Conservation (phyloP, 1,140 invertebrate genomes). For the Drosophila miranda region DNA sequence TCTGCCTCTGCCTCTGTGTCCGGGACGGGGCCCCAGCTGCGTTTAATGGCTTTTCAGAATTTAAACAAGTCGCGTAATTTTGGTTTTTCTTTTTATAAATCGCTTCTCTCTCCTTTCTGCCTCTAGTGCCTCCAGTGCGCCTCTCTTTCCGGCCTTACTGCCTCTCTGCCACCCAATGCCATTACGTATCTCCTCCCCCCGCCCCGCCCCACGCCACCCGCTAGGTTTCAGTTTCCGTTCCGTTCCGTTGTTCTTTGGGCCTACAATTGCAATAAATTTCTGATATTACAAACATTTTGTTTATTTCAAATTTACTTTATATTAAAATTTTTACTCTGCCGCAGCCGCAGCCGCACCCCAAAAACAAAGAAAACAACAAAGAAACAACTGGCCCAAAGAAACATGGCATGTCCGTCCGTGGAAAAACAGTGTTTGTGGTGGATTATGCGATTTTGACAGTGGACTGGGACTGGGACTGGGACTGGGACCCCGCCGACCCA, state of each 20-base stretch:
- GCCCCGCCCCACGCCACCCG: background rate
- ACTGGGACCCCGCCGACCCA: background rate
- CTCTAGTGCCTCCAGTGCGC: background rate
- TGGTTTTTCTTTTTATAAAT: constrained; percentile 63
- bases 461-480: constrained; percentile 31
- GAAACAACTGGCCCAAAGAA: background rate
- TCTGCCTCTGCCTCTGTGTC: constrained; percentile 2
- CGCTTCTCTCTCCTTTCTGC: constrained; percentile 40
- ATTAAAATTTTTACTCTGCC: constrained; percentile 60
- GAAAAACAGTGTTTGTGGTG: constrained; percentile 44
- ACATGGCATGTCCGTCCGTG: background rate
- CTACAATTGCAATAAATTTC: constrained; percentile 67
- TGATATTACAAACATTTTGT: constrained; percentile 70
- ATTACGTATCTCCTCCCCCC: constrained; percentile 1
- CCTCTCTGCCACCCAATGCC: background rate
- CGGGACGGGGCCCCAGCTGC: constrained; percentile 60
- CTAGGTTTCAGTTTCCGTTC: background rate
- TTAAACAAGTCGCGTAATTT: constrained; percentile 74
- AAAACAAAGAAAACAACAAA: constrained; percentile 18
- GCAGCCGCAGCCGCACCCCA: constrained; percentile 16
- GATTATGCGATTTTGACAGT: constrained; percentile 50
- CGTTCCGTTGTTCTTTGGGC: background rate
- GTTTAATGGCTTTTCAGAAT: constrained; percentile 77
- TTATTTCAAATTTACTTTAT: constrained; percentile 72
- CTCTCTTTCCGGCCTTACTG: background rate